A percentile compares a stretch with the other conserved stretches of the same genome.
Conservation (phyloP, 2,113 vertebrate species). For the Syrmaticus mikado region DNA sequence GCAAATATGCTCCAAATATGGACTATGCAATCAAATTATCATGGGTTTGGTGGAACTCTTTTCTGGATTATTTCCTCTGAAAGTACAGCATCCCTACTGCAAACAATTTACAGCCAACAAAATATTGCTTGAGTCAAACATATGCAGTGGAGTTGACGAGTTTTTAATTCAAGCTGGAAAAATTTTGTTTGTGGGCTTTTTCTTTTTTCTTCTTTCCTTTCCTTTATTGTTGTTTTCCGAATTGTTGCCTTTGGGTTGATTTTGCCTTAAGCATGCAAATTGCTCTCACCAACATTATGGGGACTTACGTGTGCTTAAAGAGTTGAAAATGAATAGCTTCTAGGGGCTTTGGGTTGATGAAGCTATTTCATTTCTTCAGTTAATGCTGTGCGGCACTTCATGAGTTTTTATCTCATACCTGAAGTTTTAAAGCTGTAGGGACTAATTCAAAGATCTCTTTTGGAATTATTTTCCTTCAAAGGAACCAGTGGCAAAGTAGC, state of each 20-base stretch:
- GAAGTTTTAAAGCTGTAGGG: constrained; percentile 64
- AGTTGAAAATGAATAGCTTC: constrained; percentile 49
- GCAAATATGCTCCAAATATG: constrained; percentile 56
- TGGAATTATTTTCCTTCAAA: neutral
- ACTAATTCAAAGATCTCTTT: neutral
- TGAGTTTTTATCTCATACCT: constrained; percentile 67
- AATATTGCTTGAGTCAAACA: constrained; percentile 36
- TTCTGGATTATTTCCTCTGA: constrained; percentile 54
- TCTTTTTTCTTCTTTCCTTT: neutral
- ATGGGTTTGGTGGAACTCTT: constrained; percentile 43
- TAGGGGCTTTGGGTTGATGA: constrained; percentile 29
- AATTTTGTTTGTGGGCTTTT: neutral
- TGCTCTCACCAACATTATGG: constrained; percentile 6
- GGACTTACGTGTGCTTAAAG: constrained; percentile 27
- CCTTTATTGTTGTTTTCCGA: neutral
- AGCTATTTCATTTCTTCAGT: constrained; percentile 51
- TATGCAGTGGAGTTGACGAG: neutral
- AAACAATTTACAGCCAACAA: constrained; percentile 60
- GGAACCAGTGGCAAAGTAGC: neutral
- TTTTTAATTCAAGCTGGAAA: constrained; percentile 7
- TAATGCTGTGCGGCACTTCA: constrained; percentile 59
- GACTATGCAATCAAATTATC: constrained; percentile 57
- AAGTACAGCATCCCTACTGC: constrained; percentile 43
- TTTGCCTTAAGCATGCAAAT: constrained; percentile 5
- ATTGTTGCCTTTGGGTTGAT: constrained; percentile 50